These are phyloP conservation scores for Blastomussa wellsi DNA, from an alignment of 92 coral and sea anemone species.

Conservation along the genomic window DNA sequence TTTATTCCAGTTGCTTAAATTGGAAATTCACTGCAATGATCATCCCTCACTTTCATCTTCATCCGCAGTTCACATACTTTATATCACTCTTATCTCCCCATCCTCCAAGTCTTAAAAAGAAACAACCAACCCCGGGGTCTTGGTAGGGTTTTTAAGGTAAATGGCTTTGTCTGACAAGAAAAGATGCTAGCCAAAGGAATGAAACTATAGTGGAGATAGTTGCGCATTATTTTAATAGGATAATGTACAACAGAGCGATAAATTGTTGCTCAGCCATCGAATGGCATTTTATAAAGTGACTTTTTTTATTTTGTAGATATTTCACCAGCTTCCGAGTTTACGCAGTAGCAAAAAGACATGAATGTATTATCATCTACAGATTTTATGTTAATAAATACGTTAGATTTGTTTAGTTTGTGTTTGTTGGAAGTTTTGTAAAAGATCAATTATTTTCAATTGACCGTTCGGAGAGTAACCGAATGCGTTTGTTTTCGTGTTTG, in stretches of 20 bases:
- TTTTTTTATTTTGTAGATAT: not conserved
- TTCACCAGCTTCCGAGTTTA: not conserved
- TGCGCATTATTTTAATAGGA: not conserved
- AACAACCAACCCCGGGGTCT: no score
- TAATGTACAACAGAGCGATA: not conserved
- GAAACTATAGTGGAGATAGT: not conserved
- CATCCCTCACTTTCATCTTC: no score
- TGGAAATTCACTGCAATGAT: no score
- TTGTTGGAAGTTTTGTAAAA: not conserved
- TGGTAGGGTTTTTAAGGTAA: no score
- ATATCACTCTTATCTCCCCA: no score
- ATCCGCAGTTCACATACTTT: no score
- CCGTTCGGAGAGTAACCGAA: not conserved
- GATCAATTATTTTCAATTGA: not conserved
- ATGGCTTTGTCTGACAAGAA: not conserved
- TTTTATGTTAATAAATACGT: not conserved
- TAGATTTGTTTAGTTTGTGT: not conserved
- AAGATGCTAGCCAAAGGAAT: not conserved
- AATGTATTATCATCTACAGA: not conserved
- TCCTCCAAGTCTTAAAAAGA: no score
- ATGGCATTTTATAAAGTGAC: not conserved
- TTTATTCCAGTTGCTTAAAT: no score
- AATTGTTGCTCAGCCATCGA: not conserved
- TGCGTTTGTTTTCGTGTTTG: no score
- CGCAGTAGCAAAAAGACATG: not conserved